phyloP scores from a whole-genome alignment of 1,140 invertebrate genomes.

The Mya arenaria region DNA sequence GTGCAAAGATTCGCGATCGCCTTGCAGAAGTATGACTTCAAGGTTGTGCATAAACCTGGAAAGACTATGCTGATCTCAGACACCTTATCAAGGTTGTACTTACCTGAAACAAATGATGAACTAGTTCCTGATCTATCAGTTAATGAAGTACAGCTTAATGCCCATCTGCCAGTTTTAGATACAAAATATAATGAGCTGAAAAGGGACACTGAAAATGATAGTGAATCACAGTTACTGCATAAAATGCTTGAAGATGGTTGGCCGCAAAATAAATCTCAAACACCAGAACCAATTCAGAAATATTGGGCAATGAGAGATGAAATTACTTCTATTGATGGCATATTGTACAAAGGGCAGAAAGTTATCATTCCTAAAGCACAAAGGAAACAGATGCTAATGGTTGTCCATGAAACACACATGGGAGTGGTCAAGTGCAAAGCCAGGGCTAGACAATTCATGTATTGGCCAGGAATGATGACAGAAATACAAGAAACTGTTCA shows the following conservation, averaged over 20 bases:
- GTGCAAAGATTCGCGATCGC: background rate
- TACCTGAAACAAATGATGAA: background rate
- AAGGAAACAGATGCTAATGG: conserved; percentile 1
- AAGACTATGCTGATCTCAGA: too few species aligned
- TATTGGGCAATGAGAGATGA: conserved; percentile 15
- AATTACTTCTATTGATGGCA: background rate
- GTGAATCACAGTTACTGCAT: background rate
- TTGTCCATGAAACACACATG: conserved; percentile 18
- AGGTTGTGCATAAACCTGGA: conserved; percentile 1
- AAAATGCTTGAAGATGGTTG: conserved; percentile 4
- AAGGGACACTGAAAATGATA: background rate
- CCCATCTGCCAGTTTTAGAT: background rate
- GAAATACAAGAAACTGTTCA: conserved; percentile 14
- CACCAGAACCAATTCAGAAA: background rate
- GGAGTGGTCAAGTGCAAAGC: conserved; percentile 15
- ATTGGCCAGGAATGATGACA: conserved; percentile 17
- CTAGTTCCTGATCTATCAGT: background rate
- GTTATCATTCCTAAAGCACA: background rate
- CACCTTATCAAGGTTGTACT: background rate
- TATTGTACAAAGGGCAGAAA: background rate
- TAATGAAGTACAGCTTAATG: too few species aligned
- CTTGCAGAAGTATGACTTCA: conserved; percentile 11
- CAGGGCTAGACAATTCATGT: conserved; percentile 33
- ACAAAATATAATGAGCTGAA: background rate
- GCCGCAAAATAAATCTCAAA: background rate